Conservation (phyloP, 2,888 invertebrate species). For the Tinea trinotella region DNA sequence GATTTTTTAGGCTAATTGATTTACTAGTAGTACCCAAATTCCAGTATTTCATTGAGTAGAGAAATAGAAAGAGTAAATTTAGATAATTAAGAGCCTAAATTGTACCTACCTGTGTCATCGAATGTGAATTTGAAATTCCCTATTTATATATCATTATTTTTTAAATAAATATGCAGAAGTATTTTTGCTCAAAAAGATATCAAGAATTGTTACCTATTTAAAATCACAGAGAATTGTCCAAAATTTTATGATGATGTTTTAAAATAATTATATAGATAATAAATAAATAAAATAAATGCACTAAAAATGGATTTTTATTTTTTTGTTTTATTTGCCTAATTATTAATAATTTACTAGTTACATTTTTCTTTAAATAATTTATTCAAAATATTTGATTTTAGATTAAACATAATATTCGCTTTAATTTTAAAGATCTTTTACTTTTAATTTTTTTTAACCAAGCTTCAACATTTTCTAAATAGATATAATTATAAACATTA, state of each 20-base stretch:
- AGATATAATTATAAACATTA: neutral
- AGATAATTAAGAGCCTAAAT: conserved; percentile 5
- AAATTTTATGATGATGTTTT: conserved; percentile 25
- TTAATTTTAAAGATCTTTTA: too few relatives aligned
- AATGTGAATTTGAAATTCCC: conserved; percentile 12
- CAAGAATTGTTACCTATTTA: neutral
- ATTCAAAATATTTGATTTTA: neutral
- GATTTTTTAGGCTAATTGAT: neutral
- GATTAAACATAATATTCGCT: neutral
- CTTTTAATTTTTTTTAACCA: too few relatives aligned
- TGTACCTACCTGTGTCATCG: conserved; percentile 4
- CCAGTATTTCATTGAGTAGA: neutral
- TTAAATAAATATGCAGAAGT: conserved; percentile 5
- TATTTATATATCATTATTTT: conserved; percentile 7
- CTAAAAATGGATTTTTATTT: too few relatives aligned
- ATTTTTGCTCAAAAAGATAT: conserved; percentile 47
- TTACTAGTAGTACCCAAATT: neutral
- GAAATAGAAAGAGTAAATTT: neutral
- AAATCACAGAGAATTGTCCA: neutral
- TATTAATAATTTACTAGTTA: too few relatives aligned
- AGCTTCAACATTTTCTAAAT: neutral
- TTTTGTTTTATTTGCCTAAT: conserved; percentile 15
- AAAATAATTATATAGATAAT: conserved; percentile 43
- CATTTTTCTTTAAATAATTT: too few relatives aligned
- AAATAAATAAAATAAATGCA: conserved; percentile 51